phyloP scores from a whole-genome alignment of 1,140 invertebrate species.

The Aplysia californica region DNA sequence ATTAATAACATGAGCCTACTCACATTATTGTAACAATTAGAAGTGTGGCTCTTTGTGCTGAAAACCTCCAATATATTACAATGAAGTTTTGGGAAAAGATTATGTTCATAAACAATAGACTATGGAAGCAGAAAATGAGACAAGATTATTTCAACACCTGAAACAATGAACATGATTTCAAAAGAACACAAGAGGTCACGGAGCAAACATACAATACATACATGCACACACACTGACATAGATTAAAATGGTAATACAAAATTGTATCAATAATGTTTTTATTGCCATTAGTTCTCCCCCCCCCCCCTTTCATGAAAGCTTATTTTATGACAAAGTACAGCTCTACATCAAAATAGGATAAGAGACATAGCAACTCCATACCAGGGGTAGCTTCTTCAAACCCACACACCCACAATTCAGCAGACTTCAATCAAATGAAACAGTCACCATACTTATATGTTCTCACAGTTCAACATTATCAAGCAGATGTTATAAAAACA shows the following conservation, averaged over 20 bases:
- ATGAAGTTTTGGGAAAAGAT: too few relatives aligned
- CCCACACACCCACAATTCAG: not conserved
- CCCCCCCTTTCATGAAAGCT: too few relatives aligned
- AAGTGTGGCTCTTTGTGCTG: too few relatives aligned
- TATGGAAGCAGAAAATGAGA: not conserved
- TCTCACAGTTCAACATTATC: not conserved
- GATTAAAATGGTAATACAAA: too few relatives aligned
- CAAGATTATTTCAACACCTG: not conserved
- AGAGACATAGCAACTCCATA: not conserved
- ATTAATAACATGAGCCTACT: too few relatives aligned
- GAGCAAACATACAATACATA: not conserved
- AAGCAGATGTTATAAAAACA: too few relatives aligned
- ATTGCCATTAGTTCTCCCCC: too few relatives aligned
- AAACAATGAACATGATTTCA: too few relatives aligned
- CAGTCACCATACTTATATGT: not conserved
- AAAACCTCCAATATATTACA: too few relatives aligned
- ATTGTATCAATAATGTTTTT: too few relatives aligned
- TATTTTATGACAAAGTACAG: too few relatives aligned
- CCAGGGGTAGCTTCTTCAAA: not conserved
- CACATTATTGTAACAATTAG: too few relatives aligned
- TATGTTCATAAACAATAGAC: slow-evolving; percentile 6
- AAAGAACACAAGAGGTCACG: not conserved
- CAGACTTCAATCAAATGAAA: not conserved
- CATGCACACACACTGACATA: not conserved
- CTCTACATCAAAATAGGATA: not conserved